Base-by-base conservation (phyloP, 2,113 vertebrate species). In the Calyptomena viridis region DNA sequence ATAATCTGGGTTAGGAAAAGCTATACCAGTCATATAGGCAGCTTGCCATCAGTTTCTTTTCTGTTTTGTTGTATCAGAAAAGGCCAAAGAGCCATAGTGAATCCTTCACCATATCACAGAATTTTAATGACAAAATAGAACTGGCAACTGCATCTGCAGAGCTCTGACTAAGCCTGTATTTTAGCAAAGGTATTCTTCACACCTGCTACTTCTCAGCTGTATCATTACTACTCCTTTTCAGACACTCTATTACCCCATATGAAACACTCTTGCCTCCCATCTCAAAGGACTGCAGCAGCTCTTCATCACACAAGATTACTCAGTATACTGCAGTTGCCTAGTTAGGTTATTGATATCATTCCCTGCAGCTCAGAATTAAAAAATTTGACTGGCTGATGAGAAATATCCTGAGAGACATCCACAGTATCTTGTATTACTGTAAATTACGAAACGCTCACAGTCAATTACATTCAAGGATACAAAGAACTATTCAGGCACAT, bases 241-340 rank as follows among this genome's bases (percentile, higher is more conserved):
- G 68, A 81, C 79, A 90, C 63, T 60, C 76, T 63, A 59, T 94
- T 72, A 91, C 46, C 50, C 59, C 27, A 33, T 63, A 67, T 25
- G 47, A 83, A 93, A 83, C 2, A 13, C 37, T 91, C 50, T 47
- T 2, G 16, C 67, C 59, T 87, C 81, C 47, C 49, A 69, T 89
- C 91, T 91, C 94, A 89, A 66, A 94, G 81, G 78, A 84, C 76
- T 94, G 81, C 81, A 77, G 86, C 46, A 89, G 62, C 69, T 85
- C 71, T 85, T 82, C 72, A 87, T 87, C 83, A 95, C 1, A 1
- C 44, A 84, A 63, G 52, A 94, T 69, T 91, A 91, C 33, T 80
- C 62, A 89, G 47, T 39, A 40, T 20, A 82, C 27, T 84, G 87
- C 90, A 93, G 92, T 52, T 40, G 67, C 66, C 82, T 60, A 30